These are phyloP conservation scores for Melospiza melodia DNA, from an alignment of 2,113 vertebrate genomes.

Conservation along the genomic window DNA sequence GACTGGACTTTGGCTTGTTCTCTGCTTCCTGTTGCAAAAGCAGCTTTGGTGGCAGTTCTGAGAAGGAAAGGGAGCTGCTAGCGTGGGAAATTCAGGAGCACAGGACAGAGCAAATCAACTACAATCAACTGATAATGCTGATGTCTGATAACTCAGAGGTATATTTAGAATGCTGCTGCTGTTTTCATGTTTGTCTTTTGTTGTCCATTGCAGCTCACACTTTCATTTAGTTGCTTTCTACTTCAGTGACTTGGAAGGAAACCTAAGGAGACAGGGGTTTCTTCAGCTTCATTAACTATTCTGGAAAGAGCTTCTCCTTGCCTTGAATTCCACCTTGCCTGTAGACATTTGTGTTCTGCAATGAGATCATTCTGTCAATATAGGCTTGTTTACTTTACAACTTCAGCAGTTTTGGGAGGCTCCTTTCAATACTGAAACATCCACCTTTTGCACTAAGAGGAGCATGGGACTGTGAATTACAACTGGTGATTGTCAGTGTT, in stretches of 20 bases:
- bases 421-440: not conserved
- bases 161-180: not conserved
- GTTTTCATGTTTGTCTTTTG: not conserved
- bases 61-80: not conserved
- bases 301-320: not conserved
- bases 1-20: not conserved
- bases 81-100: not conserved
- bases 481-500: not conserved
- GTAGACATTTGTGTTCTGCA: not conserved
- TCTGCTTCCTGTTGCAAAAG: not conserved
- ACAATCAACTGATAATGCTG: not conserved
- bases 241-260: conserved; percentile 4
- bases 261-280: not conserved
- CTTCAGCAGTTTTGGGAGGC: not conserved
- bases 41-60: not conserved
- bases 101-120: not conserved
- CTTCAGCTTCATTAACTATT: conserved; percentile 18
- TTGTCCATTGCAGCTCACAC: not conserved
- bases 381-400: not conserved
- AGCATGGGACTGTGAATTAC: not conserved
- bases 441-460: not conserved
- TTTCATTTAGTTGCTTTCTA: not conserved
- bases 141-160: not conserved
- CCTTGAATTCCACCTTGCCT: not conserved
- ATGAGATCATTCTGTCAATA: not conserved